Conservation (phyloP, 2,888 invertebrate genomes). For the Ferrisia virgata region DNA sequence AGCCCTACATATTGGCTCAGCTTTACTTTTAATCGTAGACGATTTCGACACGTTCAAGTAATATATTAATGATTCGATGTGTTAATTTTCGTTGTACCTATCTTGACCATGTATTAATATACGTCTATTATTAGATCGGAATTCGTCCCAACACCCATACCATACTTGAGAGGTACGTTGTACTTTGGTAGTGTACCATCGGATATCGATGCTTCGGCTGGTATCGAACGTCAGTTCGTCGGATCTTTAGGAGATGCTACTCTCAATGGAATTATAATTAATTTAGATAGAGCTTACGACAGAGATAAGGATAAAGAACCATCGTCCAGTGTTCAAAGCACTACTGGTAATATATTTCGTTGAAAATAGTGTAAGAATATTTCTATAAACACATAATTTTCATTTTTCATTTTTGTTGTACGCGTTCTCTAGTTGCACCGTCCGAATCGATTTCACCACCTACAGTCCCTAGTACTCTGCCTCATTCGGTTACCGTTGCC, state of each 20-base stretch:
- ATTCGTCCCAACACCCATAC: background rate
- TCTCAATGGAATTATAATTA: conserved; percentile 74
- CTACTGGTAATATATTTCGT: no score
- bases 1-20: conserved; percentile 64
- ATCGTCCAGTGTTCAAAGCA: background rate
- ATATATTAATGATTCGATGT: conserved; percentile 44
- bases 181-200: conserved; percentile 82
- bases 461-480: conserved; percentile 44
- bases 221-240: conserved; percentile 65
- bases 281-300: conserved; percentile 63
- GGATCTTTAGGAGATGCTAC: conserved; percentile 94
- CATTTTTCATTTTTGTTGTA: background rate
- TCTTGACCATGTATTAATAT: background rate
- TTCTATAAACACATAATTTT: no score
- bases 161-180: conserved; percentile 59
- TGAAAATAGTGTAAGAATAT: no score
- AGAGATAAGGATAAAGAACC: conserved; percentile 7
- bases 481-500: conserved; percentile 52
- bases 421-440: background rate
- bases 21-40: conserved; percentile 75
- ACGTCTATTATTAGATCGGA: conserved; percentile 11
- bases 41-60: conserved; percentile 72
- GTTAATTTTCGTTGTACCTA: background rate
- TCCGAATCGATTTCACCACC: background rate
- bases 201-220: conserved; percentile 51